Evolutionary conservation across 2,797 vertebrate species (phyloP), one percentile per base, ranked within the genome.

Genomic region (Acropternis orthonyx): DNA sequence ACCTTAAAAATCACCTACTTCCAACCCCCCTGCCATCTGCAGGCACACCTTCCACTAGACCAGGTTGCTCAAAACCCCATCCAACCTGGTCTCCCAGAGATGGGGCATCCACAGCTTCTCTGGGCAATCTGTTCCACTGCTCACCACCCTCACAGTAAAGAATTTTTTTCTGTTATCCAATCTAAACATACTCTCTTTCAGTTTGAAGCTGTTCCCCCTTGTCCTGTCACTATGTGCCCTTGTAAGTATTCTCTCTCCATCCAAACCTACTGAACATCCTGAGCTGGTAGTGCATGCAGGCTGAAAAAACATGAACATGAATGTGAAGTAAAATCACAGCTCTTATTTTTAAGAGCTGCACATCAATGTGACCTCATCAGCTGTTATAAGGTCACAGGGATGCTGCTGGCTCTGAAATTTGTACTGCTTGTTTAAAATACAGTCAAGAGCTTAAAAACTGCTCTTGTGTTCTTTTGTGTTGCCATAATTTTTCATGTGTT

Each of bases 201-300:
- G 1, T 32, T 1, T 23, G 44, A 36, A 58, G 30, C 10, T 34
- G 17, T 14, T 23, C 19, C 10, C 14, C 14, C n/a, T 32, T 52
- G 12, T 34, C 17, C 58, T 51, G 44, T 27, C 9, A 4, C 28
- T 71, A 51, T 37, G 28, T 9, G 28, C 23, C 8, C 2, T 19
- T 63, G 43, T 30, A 37, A 44, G 9, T 6, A 56, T 16, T 9
- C 43, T 18, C 17, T 65, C 49, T 65, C 58, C 58, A 32, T 41
- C 67, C 59, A 67, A 73, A 63, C 21, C 11, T 28, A 5, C 2
- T 0, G 12, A n/a, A 6, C 20, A 62, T 6, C 9, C 1, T n/a
- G 41, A 75, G 84, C 56, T 54, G 28, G 4, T 32, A 62, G 58
- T 58, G 30, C 24, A 37, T 13, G 41, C 73, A 46, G 46, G 52